These are phyloP conservation scores for Galerucella nymphaeae DNA, from an alignment of 2,888 invertebrate genomes.

Conservation along the genomic window DNA sequence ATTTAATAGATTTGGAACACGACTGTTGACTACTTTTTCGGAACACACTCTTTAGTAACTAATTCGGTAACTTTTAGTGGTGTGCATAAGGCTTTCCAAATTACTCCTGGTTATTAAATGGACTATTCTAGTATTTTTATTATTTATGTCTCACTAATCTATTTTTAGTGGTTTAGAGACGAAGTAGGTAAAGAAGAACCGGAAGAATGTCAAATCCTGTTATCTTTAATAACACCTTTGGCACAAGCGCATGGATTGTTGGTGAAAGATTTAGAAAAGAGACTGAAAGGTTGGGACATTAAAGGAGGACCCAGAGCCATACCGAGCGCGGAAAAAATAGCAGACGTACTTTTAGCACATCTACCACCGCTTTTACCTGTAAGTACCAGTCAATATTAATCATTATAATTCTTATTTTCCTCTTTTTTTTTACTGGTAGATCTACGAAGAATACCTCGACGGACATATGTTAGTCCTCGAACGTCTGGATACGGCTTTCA, in stretches of 20 bases:
- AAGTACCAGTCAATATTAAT: constrained; percentile 42
- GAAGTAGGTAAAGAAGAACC: constrained; percentile 70
- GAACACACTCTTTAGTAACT: too few species aligned
- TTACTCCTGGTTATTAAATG: too few species aligned
- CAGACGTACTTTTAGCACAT: constrained; percentile 79
- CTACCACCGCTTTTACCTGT: constrained; percentile 73
- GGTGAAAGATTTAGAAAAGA: constrained; percentile 81
- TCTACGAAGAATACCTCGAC: constrained; percentile 79
- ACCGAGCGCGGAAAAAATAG: constrained; percentile 72
- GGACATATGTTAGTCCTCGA: constrained; percentile 82
- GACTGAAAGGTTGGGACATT: constrained; percentile 80
- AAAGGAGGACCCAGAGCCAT: constrained; percentile 64
- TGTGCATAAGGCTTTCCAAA: too few species aligned
- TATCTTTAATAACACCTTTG: constrained; percentile 76
- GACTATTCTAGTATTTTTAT: too few species aligned
- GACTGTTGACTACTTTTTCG: too few species aligned
- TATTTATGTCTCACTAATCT: constrained; percentile 21
- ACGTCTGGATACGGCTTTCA: constrained; percentile 82
- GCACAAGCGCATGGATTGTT: constrained; percentile 85
- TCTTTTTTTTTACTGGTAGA: constrained; percentile 62
- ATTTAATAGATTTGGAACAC: too few species aligned
- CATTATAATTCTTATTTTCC: not conserved
- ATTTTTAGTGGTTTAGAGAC: constrained; percentile 78
- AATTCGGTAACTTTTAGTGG: too few species aligned
- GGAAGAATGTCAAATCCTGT: constrained; percentile 71